Percentiles rank a stretch among this genome's conserved stretches.
These are phyloP conservation scores for Caerostris darwini DNA, from an alignment of 1,140 invertebrate species.

Conservation along the genomic window DNA sequence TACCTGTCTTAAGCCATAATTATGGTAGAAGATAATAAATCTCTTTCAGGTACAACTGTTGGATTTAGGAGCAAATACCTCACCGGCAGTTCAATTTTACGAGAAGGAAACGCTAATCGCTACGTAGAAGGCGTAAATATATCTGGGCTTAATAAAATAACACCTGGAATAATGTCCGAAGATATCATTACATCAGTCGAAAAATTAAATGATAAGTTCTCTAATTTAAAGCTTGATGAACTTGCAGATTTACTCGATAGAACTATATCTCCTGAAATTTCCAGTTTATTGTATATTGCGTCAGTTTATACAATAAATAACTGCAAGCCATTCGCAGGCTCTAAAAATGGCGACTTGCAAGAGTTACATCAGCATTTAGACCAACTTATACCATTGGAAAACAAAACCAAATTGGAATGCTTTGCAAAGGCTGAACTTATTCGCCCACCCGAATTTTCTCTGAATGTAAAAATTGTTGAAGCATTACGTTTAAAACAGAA, in stretches of 20 bases:
- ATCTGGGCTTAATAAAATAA: not conserved
- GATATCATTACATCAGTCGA: not conserved
- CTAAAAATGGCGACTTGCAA: not conserved
- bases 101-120: not conserved
- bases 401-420: not conserved
- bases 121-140: not conserved
- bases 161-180: not conserved
- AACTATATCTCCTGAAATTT: not conserved
- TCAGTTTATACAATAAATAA: conserved; percentile 36
- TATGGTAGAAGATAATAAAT: not conserved
- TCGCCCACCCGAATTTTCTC: not conserved
- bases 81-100: not conserved
- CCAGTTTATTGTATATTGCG: not conserved
- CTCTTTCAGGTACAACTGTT: not conserved
- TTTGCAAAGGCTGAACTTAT: not conserved
- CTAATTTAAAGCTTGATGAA: not conserved
- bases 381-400: not conserved
- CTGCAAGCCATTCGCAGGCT: not conserved
- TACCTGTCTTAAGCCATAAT: not conserved
- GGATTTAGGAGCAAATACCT: not conserved
- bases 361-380: not conserved
- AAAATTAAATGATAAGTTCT: not conserved
- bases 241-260: not conserved
- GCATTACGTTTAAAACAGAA: not conserved
- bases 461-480: not conserved